Evolutionary conservation across 2,113 vertebrate species (phyloP), one percentile per base, ranked within the genome.

Genomic region (Dasyornis broadbenti): DNA sequence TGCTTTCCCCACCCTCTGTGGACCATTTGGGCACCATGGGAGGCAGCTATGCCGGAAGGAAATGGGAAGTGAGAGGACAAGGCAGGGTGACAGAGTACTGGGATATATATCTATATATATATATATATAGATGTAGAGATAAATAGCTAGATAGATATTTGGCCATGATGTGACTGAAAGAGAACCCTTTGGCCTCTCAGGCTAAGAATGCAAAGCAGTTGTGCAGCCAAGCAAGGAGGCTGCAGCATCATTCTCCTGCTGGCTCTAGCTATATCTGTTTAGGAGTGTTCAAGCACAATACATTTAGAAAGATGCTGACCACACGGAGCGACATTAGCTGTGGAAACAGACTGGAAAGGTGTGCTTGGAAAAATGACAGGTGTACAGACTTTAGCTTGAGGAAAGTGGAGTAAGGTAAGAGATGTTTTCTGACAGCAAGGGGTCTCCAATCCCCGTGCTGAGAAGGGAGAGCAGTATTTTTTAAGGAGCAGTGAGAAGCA

Each of bases 261-360:
- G 53, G 20, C 33, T 77, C 33, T 69, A 35, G 10, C 24, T 2
- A 0, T 80, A 9, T 45, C 40, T 1, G 0, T 76, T 35, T 73
- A 61, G 33, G 21, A 44, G 10, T 1, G 1, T 79, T 81, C 0
- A 3, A 60, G 47, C 60, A 44, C 18, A 22, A 7, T 44, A 18
- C 2, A 1, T 11, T 53, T 68, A 42, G 63, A 61, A 80, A 24
- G 45, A 13, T 73, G 63, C 35, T 90, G 92, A 63, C 24, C 54
- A 42, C 22, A 10, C n/a, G 27, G 42, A 76, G 42, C 54, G 8
- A 15, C 9, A 37, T 68, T 42, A 44, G 45, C 42, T 3, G 2
- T 68, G 60, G 40, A 54, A 88, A 37, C 13, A 28, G 37, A 52
- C 37, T 59, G 68, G 39, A 70, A 76, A 57, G 59, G 13, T 45